Evolutionary conservation across 2,888 invertebrate species (phyloP), one percentile per base, ranked within the genome.

Genomic region (Nineta flava): DNA sequence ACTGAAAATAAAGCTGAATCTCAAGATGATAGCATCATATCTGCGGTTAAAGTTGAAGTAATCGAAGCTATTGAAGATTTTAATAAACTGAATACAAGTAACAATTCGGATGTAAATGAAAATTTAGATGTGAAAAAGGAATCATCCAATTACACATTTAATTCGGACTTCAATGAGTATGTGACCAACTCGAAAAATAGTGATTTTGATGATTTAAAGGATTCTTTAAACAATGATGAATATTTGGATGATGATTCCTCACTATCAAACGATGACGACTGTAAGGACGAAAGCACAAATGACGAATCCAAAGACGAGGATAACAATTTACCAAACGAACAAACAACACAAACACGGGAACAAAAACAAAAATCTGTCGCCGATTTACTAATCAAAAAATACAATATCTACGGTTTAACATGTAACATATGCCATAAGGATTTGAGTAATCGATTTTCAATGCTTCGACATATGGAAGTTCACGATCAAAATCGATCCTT

Each of bases 351-450:
- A 38, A 38, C 38, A 7, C n/a, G 15, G 12, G 38, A n/a, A 15
- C 38, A 38, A 15, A 38, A 38, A 38, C 38, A 38, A 15, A 38
- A 38, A 38, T 38, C 38, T 5, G 38, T 38, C 4, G 38, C 38
- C 3, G 38, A 38, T 5, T 13, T 38, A 13, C n/a, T 38, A 12
- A 38, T 38, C 6, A 38, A 38, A 38, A 43, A 43, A 43, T 43
- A 21, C 10, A 21, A 43, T 43, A 43, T 43, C 3, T 43, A 17
- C 21, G 21, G 19, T n/a, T 43, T 43, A 12, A 43, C 43, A n/a
- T 43, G 43, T 43, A 43, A 43, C 10, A 43, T 43, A 9, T 43
- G 43, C n/a, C n/a, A 43, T 19, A 43, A 43, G 10, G 43, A 19
- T 43, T 43, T 43, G n/a, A 21, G 17, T 12, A 43, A 43, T 43